Base-by-base conservation (phyloP, 2,113 vertebrate genomes). In the Oreotrochilus melanogaster region DNA sequence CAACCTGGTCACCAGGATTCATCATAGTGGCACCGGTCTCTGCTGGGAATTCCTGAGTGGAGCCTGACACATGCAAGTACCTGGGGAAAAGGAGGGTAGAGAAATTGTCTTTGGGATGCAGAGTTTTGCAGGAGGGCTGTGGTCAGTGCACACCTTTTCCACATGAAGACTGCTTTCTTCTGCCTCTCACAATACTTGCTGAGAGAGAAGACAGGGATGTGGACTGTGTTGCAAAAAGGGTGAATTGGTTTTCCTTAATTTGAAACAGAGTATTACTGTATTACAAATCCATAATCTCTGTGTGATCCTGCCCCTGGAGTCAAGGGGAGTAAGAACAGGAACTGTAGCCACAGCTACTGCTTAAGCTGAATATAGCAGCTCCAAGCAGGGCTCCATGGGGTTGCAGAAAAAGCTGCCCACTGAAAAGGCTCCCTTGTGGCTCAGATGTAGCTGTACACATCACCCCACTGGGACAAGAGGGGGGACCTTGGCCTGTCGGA, bases 121-220 rank as follows among this genome's bases (percentile, higher is more conserved):
- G 48, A 75, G 18, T 33, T 89, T 75, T 61, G 10, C 50, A 30
- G 22, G 16, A 74, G 30, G 75, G 7, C 30, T 58, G 2, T 31
- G 19, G 21, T 37, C 60, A 54, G 13, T 39, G 37, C 14, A 48
- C 6, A 1, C 30, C 71, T 8, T 75, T 33, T 37, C 8, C 24
- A 28, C 22, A 14, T 50, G 54, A 39, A n/a, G 14, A 39, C 31
- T 47, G 43, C 11, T 74, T 75, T 54, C 23, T 79, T 84, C 37
- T 91, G 21, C 18, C 23, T 47, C 9, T 57, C 14, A 24, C 47
- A 25, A 22, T 10, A 47, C 6, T 51, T 78, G 18, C 50, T 72
- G 62, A 81, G 23, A 15, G 2, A 8, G 11, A 18, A 62, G 33
- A 58, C 8, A 58, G 13, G 19, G 39, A 25, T 0, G 0, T 1